Percentiles rank a stretch among this genome's conserved stretches.
Evolutionary conservation across 1,140 invertebrate genomes (phyloP).

Genomic region (Chironomus striatipennis): DNA sequence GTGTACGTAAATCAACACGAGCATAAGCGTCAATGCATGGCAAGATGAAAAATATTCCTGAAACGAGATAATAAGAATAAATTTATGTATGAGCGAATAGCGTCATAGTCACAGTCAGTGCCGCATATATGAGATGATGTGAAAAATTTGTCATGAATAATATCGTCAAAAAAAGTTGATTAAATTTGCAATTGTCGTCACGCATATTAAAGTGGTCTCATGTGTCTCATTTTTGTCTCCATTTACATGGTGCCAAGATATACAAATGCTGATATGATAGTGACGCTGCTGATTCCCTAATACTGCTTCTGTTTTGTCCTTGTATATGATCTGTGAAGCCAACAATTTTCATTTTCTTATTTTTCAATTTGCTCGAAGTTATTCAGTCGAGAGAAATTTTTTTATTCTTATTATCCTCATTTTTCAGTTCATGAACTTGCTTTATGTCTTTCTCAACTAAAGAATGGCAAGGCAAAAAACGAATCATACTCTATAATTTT

Average conservation of each 20-base stretch:
- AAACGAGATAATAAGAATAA: slow-evolving; percentile 29
- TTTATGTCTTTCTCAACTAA: too few species aligned
- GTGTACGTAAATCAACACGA: slow-evolving; percentile 59
- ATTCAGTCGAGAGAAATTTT: background rate
- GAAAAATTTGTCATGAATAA: too few species aligned
- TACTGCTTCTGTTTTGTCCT: background rate
- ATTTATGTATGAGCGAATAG: too few species aligned
- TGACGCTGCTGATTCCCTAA: background rate
- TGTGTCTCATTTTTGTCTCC: slow-evolving; percentile 17
- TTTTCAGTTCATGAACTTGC: background rate
- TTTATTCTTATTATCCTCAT: background rate
- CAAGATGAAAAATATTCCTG: slow-evolving; percentile 60
- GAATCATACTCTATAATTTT: too few species aligned
- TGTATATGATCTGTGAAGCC: slow-evolving; percentile 1
- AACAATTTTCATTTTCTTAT: background rate
- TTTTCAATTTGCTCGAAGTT: background rate
- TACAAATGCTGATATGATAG: background rate
- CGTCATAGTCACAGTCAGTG: too few species aligned
- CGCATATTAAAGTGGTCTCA: slow-evolving; percentile 17
- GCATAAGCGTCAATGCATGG: slow-evolving; percentile 70
- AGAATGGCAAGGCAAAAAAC: too few species aligned
- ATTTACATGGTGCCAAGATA: background rate
- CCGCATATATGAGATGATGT: too few species aligned
- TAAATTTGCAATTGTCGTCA: slow-evolving; percentile 12
- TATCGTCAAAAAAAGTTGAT: background rate